Percentiles rank a stretch among this genome's conserved stretches.
phyloP scores from a whole-genome alignment of 2,888 invertebrate species.

The Phengaris arion region DNA sequence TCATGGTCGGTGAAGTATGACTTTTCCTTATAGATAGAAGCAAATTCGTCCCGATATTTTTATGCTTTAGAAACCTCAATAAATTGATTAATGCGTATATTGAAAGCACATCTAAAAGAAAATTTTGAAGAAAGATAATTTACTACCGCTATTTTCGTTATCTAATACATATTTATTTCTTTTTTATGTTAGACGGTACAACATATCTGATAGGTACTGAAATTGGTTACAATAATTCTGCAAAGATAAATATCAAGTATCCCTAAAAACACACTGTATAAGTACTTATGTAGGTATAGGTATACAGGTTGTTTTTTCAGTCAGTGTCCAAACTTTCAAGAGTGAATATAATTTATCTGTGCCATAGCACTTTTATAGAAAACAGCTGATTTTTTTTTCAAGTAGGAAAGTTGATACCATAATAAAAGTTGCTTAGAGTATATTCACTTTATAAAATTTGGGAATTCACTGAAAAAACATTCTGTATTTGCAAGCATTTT shows the following conservation, averaged over 20 bases:
- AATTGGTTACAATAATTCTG: slow-evolving; percentile 3
- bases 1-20: slow-evolving; percentile 19
- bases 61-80: neutral
- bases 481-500: neutral
- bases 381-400: too few species aligned
- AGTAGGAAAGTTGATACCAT: too few species aligned
- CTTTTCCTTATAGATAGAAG: slow-evolving; percentile 33
- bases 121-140: neutral
- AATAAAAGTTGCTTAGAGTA: too few species aligned
- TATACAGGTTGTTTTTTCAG: too few species aligned
- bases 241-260: slow-evolving; percentile 24
- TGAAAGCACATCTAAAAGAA: neutral
- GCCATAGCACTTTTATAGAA: too few species aligned
- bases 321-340: too few species aligned
- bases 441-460: too few species aligned
- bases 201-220: too few species aligned
- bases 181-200: neutral
- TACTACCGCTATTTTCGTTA: neutral
- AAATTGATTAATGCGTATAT: neutral
- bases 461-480: too few species aligned
- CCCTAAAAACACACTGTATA: too few species aligned
- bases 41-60: neutral
- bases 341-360: too few species aligned
- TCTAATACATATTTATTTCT: neutral
- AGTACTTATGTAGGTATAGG: too few species aligned